phyloP scores from a whole-genome alignment of 2,113 vertebrate species.

The Grallaria varia region DNA sequence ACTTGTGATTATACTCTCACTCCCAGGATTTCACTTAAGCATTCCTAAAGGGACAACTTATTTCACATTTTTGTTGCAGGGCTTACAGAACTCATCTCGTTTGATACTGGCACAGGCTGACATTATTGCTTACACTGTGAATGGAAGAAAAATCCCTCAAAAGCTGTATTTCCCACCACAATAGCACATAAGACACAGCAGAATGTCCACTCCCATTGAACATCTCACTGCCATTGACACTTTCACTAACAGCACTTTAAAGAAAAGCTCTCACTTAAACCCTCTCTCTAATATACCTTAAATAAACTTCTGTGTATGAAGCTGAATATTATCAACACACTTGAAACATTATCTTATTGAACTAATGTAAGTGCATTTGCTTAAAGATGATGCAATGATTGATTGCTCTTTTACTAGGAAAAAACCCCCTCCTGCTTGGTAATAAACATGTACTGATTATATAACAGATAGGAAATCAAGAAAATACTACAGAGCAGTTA shows the following conservation, averaged over 20 bases:
- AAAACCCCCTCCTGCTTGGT: neutral
- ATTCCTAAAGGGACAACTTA: neutral
- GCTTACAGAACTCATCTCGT: neutral
- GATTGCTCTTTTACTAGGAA: neutral
- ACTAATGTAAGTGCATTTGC: neutral
- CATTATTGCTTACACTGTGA: neutral
- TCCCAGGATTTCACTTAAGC: neutral
- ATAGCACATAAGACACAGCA: neutral
- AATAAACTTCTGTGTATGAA: neutral
- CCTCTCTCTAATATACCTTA: neutral
- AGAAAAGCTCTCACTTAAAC: neutral
- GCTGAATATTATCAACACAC: neutral
- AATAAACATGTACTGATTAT: constrained; percentile 14
- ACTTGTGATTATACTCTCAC: neutral
- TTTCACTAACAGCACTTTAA: neutral
- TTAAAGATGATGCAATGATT: neutral
- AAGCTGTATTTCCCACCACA: neutral
- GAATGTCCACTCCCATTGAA: neutral
- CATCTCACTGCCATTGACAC: neutral
- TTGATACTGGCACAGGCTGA: neutral
- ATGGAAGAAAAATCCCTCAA: neutral
- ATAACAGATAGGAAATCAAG: neutral
- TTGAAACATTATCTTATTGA: neutral
- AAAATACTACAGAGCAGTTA: neutral
- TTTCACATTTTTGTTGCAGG: neutral